Conservation (phyloP, 2,113 vertebrate genomes). For the Irena cyanogastra region DNA sequence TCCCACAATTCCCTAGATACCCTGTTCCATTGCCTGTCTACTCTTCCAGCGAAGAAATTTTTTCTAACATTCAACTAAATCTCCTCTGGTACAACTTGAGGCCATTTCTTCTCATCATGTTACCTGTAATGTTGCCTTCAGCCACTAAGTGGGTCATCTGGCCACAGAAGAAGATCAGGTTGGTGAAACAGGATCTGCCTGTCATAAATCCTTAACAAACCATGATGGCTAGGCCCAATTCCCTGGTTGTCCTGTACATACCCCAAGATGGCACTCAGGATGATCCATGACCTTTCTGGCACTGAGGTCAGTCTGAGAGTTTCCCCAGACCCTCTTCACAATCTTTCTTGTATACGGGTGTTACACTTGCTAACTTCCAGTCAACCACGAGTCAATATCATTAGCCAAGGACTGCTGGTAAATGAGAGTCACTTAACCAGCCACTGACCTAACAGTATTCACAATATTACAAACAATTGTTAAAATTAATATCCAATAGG, state of each 20-base stretch:
- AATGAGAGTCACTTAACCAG: not conserved
- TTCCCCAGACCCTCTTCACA: not conserved
- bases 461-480: not conserved
- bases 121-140: not conserved
- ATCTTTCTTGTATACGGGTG: too few relatives aligned
- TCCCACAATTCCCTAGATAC: not conserved
- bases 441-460: not conserved
- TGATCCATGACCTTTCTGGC: not conserved
- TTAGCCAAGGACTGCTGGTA: not conserved
- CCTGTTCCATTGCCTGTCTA: not conserved
- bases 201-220: not conserved
- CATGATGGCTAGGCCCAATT: too few relatives aligned
- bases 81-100: not conserved
- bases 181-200: not conserved
- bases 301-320: not conserved
- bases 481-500: not conserved
- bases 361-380: not conserved
- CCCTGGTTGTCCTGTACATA: not conserved
- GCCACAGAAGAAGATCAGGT: not conserved
- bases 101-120: not conserved
- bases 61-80: not conserved
- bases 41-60: not conserved
- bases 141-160: not conserved
- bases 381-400: fast-evolving
- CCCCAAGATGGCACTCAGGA: not conserved